Percentiles rank a stretch among this genome's conserved stretches.
Evolutionary conservation across 2,113 vertebrate genomes (phyloP).

Genomic region (Ochotona curzoniae): DNA sequence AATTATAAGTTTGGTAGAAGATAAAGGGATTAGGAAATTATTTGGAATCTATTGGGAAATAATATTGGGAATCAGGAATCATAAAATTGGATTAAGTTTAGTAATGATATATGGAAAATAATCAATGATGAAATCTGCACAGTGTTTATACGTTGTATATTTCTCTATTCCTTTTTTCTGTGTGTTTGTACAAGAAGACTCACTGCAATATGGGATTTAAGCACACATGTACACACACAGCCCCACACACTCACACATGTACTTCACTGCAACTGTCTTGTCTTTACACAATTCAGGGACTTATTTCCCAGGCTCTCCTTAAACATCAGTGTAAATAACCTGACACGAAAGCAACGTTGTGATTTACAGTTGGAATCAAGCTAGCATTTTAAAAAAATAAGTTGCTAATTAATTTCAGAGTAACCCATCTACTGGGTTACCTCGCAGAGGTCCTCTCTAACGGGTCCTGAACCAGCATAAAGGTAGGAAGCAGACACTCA

Average conservation of each 20-base stretch:
- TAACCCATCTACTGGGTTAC: too few relatives aligned
- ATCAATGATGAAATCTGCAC: neutral
- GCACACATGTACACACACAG: too few relatives aligned
- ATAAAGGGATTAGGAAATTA: neutral
- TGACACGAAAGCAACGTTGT: neutral
- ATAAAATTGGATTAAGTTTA: neutral
- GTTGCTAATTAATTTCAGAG: too few relatives aligned
- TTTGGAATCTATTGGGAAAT: too few relatives aligned
- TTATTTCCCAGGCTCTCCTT: accelerated
- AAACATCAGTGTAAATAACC: neutral
- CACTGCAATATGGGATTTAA: neutral
- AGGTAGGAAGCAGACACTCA: too few relatives aligned
- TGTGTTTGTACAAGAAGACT: neutral
- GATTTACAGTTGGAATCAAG: neutral
- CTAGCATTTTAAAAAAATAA: neutral
- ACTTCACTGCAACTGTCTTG: neutral
- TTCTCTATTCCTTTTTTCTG: neutral
- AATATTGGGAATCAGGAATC: too few relatives aligned
- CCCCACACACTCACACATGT: too few relatives aligned
- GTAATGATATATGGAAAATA: neutral
- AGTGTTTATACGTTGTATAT: neutral
- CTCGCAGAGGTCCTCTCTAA: too few relatives aligned
- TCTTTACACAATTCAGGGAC: neutral
- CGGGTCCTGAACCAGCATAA: too few relatives aligned
- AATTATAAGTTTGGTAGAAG: neutral